These are phyloP conservation scores for Silurus glanis DNA, from an alignment of 2,113 vertebrate species.

Conservation along the genomic window DNA sequence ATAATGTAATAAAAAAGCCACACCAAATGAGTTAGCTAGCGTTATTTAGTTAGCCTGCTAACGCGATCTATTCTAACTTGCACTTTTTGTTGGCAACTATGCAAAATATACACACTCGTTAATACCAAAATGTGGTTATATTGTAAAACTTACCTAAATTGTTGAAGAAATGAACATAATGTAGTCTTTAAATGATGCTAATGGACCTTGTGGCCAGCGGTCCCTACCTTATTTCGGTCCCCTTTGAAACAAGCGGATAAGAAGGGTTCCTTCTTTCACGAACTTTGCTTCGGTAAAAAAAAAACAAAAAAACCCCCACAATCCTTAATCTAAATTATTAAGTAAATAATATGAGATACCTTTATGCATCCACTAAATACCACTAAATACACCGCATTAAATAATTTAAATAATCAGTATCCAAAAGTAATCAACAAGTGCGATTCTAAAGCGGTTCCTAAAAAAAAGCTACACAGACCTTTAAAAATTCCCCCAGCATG, in stretches of 20 bases:
- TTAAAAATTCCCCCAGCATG: background rate
- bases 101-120: background rate
- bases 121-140: too few relatives aligned
- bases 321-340: background rate
- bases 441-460: background rate
- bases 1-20: background rate
- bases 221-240: constrained; percentile 45
- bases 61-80: background rate
- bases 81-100: background rate
- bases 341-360: background rate
- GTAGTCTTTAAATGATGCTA: constrained; percentile 9
- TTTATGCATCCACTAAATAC: too few relatives aligned
- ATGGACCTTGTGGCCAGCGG: background rate
- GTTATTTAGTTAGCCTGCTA: background rate
- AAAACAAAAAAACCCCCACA: background rate
- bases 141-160: constrained; percentile 24
- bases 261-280: constrained; percentile 51
- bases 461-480: background rate
- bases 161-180: constrained; percentile 37
- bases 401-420: background rate
- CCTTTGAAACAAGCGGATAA: constrained; percentile 53
- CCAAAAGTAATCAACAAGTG: background rate
- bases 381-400: too few relatives aligned
- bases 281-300: background rate
- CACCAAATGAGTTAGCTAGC: background rate